phyloP scores from a whole-genome alignment of 1,140 invertebrate species.

The Calycopis cecrops region DNA sequence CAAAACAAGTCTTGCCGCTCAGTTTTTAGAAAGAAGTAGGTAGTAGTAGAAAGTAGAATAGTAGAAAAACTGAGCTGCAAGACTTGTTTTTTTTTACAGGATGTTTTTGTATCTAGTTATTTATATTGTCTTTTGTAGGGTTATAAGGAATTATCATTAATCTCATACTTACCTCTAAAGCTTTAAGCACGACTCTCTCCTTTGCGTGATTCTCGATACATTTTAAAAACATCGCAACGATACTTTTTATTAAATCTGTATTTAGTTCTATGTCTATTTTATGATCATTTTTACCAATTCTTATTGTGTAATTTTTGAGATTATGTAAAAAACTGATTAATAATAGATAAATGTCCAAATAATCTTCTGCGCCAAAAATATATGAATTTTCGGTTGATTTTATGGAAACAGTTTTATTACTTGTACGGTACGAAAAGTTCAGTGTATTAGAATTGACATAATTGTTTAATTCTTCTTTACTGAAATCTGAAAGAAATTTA shows the following conservation, averaged over 20 bases:
- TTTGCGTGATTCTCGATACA: constrained; percentile 57
- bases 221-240: constrained; percentile 53
- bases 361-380: constrained; percentile 45
- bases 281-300: constrained; percentile 36
- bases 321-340: constrained; percentile 42
- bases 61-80: too few relatives aligned
- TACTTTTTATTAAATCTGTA: constrained; percentile 38
- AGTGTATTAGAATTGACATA: constrained; percentile 25
- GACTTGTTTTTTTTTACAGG: too few relatives aligned
- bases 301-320: constrained; percentile 34
- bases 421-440: constrained; percentile 43
- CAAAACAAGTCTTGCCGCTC: too few relatives aligned
- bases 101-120: too few relatives aligned
- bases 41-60: too few relatives aligned
- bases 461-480: constrained; percentile 39
- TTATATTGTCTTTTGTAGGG: background rate
- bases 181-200: constrained; percentile 46
- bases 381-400: constrained; percentile 34
- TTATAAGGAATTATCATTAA: background rate
- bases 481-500: constrained; percentile 39
- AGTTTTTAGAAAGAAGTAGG: too few relatives aligned
- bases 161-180: constrained; percentile 39
- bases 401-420: constrained; percentile 43
- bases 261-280: constrained; percentile 34
- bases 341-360: constrained; percentile 41